Percentiles rank a stretch among this genome's conserved stretches.
Evolutionary conservation across 1,140 invertebrate species (phyloP).

Genomic region (Trichoplusia ni): DNA sequence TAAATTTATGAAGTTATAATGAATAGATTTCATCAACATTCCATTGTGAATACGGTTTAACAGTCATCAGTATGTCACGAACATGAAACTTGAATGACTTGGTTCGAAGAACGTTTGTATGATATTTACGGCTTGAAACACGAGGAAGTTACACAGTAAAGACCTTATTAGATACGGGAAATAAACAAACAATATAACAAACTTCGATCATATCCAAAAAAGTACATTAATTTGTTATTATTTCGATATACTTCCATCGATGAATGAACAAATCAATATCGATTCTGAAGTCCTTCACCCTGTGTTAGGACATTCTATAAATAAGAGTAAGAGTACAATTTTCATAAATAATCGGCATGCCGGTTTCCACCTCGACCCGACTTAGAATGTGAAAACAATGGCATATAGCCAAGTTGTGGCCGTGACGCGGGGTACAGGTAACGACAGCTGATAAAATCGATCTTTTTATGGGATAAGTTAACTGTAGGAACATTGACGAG

Average conservation of each 20-base stretch:
- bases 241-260: too few relatives aligned
- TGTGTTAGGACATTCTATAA: slow-evolving; percentile 14
- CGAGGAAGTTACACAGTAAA: not conserved
- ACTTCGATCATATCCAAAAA: too few relatives aligned
- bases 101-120: not conserved
- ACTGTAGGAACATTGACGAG: too few relatives aligned
- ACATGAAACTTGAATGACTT: not conserved
- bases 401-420: slow-evolving; percentile 32
- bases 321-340: slow-evolving; percentile 4
- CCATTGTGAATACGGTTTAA: not conserved
- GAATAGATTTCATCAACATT: not conserved
- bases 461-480: too few relatives aligned
- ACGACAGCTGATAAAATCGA: too few relatives aligned
- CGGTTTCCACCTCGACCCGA: slow-evolving; percentile 4
- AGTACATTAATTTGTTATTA: too few relatives aligned
- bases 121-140: not conserved
- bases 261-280: too few relatives aligned
- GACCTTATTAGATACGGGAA: not conserved
- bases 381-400: slow-evolving; percentile 40
- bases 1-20: not conserved
- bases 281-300: slow-evolving; percentile 30
- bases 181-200: too few relatives aligned
- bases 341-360: slow-evolving; percentile 21
- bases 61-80: not conserved
- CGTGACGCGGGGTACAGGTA: too few relatives aligned